phyloP scores from a whole-genome alignment of 2,797 vertebrate species.

The Basileuterus tristriatus region DNA sequence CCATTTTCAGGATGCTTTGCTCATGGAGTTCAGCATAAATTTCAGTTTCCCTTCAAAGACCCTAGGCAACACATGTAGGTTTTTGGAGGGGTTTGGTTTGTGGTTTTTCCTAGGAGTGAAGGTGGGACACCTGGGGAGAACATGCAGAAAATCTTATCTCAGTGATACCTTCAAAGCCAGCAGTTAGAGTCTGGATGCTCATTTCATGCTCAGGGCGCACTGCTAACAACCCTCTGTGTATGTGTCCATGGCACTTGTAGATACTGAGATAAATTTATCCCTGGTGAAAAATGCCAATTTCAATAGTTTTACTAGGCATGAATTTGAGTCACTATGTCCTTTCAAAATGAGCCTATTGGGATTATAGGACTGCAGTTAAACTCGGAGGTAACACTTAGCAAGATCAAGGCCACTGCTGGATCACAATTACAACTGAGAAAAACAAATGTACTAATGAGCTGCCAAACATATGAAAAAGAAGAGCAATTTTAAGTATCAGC shows the following conservation, averaged over 20 bases:
- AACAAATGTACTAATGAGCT: neutral
- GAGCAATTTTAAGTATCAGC: neutral
- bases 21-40: neutral
- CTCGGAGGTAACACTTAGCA: neutral
- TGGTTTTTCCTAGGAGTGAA: accelerated
- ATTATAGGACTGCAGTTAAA: neutral
- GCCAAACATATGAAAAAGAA: neutral
- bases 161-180: neutral
- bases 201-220: neutral
- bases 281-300: conserved; percentile 19
- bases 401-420: neutral
- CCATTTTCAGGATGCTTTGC: neutral
- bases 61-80: neutral
- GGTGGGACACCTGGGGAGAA: neutral
- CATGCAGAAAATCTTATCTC: neutral
- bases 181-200: neutral
- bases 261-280: neutral
- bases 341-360: neutral
- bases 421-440: neutral
- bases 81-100: neutral
- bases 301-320: neutral
- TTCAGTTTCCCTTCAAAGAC: neutral
- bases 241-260: neutral
- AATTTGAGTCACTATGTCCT: neutral
- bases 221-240: neutral